Conservation (phyloP, 2,113 vertebrate species). For the Hippocampus comes region DNA sequence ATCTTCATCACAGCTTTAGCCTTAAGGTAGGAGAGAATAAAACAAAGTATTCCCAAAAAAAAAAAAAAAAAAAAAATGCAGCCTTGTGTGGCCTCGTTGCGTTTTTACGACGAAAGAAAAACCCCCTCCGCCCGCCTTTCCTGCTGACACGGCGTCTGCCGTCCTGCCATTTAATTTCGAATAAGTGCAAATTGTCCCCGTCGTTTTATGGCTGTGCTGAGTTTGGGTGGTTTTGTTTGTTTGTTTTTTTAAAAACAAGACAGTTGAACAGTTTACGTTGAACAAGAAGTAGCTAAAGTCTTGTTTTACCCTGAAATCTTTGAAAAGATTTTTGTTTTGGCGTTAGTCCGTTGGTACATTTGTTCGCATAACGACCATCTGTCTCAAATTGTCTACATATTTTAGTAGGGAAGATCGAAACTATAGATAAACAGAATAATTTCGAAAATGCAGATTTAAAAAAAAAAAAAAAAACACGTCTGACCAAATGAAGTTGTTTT, state of each 20-base stretch:
- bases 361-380: no score
- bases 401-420: no score
- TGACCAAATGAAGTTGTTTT: no score
- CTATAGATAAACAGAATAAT: no score
- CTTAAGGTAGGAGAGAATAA: not conserved
- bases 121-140: constrained; percentile 15
- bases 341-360: no score
- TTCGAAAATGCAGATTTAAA: no score
- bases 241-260: constrained; percentile 15
- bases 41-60: not conserved
- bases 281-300: not conserved
- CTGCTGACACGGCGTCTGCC: constrained; percentile 31
- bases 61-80: constrained; percentile 8
- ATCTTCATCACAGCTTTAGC: constrained; percentile 43
- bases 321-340: no score
- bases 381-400: no score
- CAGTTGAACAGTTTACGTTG: no score
- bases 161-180: constrained; percentile 50
- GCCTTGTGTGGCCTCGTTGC: constrained; percentile 31
- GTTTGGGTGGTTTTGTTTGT: constrained; percentile 31
- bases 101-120: constrained; percentile 12
- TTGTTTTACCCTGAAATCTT: not conserved
- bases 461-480: no score
- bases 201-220: constrained; percentile 49
- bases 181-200: constrained; percentile 48